Evolutionary conservation across 2,888 invertebrate genomes (phyloP).

Genomic region (Torymus texanus): DNA sequence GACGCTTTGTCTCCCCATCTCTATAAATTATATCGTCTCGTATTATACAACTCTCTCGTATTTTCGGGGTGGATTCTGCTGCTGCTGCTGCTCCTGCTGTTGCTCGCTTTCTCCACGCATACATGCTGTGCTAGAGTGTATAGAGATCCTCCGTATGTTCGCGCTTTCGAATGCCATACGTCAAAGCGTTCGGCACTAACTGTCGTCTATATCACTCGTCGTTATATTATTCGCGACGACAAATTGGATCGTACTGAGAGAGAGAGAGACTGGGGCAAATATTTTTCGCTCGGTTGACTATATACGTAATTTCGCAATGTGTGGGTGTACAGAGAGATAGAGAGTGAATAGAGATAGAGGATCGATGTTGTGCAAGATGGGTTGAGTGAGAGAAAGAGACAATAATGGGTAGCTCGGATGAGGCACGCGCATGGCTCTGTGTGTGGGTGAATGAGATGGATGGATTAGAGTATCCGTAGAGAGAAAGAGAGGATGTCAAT

Average conservation of each 20-base stretch:
- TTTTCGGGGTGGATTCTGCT: too few species aligned
- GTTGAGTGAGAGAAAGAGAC: not conserved
- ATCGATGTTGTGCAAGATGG: constrained; percentile 18
- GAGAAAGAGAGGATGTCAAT: constrained; percentile 1
- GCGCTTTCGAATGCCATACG: too few species aligned
- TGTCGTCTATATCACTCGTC: too few species aligned
- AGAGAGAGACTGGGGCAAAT: not conserved
- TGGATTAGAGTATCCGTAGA: constrained; percentile 13
- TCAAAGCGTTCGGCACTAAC: too few species aligned
- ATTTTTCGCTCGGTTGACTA: too few species aligned
- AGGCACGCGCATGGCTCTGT: not conserved
- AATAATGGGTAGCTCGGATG: not conserved
- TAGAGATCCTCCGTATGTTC: too few species aligned
- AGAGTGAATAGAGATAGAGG: constrained; percentile 19
- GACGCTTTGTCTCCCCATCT: constrained; percentile 2
- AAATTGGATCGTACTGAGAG: not conserved
- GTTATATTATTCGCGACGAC: constrained; percentile 10
- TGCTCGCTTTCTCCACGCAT: too few species aligned
- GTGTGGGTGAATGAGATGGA: not conserved
- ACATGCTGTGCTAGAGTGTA: too few species aligned
- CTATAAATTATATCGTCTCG: not conserved
- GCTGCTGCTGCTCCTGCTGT: too few species aligned
- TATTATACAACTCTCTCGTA: not conserved
- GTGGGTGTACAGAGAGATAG: not conserved
- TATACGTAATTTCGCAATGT: too few species aligned